Percentiles rank a stretch among this genome's conserved stretches.
Conservation (phyloP, 2,113 vertebrate genomes). For the Dendropsophus ebraccatus region DNA sequence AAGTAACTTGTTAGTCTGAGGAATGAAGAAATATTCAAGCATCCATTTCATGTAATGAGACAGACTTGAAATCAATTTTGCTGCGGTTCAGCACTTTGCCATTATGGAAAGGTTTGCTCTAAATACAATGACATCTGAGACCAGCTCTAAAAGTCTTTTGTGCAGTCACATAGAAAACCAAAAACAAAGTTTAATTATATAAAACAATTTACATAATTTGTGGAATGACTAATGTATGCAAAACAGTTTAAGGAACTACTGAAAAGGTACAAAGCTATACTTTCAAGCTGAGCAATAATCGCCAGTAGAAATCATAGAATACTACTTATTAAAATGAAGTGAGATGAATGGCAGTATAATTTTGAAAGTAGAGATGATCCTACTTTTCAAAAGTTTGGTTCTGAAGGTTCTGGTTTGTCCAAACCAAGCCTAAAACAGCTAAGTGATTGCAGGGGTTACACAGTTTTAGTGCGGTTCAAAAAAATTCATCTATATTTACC, state of each 20-base stretch:
- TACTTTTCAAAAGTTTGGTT: no score
- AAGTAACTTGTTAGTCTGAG: constrained; percentile 20
- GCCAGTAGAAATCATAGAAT: neutral
- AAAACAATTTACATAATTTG: constrained; percentile 66
- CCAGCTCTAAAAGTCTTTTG: constrained; percentile 58
- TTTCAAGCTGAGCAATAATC: neutral
- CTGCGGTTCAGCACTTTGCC: constrained; percentile 57
- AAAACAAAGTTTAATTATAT: constrained; percentile 62
- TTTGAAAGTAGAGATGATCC: no score
- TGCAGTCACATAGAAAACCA: constrained; percentile 56
- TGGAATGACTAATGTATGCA: constrained; percentile 68
- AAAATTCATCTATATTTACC: no score
- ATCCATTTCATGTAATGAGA: constrained; percentile 59
- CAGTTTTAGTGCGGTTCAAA: no score
- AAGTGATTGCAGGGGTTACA: no score
- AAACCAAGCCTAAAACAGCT: no score
- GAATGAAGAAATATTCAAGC: constrained; percentile 59
- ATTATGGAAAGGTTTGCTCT: constrained; percentile 44
- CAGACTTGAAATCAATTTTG: constrained; percentile 59
- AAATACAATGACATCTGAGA: constrained; percentile 55
- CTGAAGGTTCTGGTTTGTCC: no score
- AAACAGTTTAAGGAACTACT: constrained; percentile 52
- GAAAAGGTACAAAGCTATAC: constrained; percentile 9
- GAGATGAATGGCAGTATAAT: no score
- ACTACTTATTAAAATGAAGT: neutral